These are phyloP conservation scores for Aleiodes alternator DNA, from an alignment of 2,888 invertebrate species.

Conservation along the genomic window DNA sequence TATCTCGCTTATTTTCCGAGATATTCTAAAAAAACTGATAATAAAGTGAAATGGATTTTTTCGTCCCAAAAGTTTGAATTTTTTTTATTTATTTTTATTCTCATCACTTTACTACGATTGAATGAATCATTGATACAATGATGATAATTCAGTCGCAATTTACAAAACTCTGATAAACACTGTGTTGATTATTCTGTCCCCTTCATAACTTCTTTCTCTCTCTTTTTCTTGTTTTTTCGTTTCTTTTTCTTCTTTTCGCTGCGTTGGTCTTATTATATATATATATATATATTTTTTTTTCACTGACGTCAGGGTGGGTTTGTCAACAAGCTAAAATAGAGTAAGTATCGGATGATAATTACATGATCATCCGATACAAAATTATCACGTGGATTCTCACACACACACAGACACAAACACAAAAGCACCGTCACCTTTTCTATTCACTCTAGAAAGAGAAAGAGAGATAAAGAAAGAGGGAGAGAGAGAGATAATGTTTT, in stretches of 20 bases:
- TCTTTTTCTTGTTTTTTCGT: background rate
- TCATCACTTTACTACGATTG: background rate
- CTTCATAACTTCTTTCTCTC: too few relatives aligned
- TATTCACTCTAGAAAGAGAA: too few relatives aligned
- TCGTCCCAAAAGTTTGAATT: too few relatives aligned
- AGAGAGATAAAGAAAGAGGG: too few relatives aligned
- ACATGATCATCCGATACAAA: constrained; percentile 21
- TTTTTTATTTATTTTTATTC: too few relatives aligned
- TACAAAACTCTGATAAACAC: background rate
- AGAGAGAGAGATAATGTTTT: background rate
- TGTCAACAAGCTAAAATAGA: constrained; percentile 19
- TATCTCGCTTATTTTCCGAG: too few relatives aligned
- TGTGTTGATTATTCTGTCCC: too few relatives aligned
- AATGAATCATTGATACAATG: constrained; percentile 9
- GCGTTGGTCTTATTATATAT: background rate
- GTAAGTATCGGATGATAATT: constrained; percentile 21
- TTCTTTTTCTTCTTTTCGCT: background rate
- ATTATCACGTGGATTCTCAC: background rate
- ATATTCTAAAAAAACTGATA: too few relatives aligned
- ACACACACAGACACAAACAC: too few relatives aligned
- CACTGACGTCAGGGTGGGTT: constrained; percentile 14
- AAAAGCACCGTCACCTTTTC: too few relatives aligned
- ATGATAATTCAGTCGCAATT: constrained; percentile 9
- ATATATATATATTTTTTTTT: background rate
- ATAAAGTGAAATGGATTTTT: too few relatives aligned